phyloP scores from a whole-genome alignment of 2,797 vertebrate genomes.

The Channallabes apus region DNA sequence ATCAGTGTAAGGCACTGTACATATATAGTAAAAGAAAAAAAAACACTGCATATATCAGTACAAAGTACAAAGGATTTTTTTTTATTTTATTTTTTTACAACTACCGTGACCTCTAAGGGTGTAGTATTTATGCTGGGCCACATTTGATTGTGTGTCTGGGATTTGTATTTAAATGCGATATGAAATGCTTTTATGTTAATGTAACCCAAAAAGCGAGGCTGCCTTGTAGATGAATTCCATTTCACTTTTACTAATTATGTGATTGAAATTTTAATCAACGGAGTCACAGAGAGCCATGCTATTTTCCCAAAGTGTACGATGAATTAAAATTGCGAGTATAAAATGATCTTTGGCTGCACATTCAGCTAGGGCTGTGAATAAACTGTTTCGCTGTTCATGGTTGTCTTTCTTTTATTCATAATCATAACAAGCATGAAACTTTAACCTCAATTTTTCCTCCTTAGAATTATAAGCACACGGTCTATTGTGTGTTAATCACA shows the following conservation, averaged over 20 bases:
- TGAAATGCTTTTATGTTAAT: conserved; percentile 15
- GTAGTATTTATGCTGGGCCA: not conserved
- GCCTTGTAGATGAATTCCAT: not conserved
- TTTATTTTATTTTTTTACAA: not conserved
- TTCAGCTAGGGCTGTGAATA: not conserved
- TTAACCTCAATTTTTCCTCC: not conserved
- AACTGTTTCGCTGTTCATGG: not conserved
- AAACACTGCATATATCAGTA: not conserved
- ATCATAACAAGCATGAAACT: not conserved
- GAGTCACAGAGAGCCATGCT: not conserved
- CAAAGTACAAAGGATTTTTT: not conserved
- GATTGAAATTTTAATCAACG: conserved; percentile 2
- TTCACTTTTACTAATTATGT: conserved; percentile 5
- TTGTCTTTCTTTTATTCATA: not conserved
- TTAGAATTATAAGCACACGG: not conserved
- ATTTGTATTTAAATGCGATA: conserved; percentile 1
- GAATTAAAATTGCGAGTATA: not conserved
- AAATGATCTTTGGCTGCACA: not conserved
- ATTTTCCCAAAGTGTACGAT: not conserved
- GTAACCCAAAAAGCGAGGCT: not conserved
- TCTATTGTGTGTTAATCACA: not conserved
- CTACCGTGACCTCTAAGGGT: not conserved
- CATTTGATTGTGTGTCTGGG: not conserved
- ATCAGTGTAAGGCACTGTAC: not conserved
- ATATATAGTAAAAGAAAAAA: not conserved